Percentiles rank a stretch among this genome's conserved stretches.
phyloP scores from a whole-genome alignment of 1,140 invertebrate genomes.

The Bemisia tabaci region DNA sequence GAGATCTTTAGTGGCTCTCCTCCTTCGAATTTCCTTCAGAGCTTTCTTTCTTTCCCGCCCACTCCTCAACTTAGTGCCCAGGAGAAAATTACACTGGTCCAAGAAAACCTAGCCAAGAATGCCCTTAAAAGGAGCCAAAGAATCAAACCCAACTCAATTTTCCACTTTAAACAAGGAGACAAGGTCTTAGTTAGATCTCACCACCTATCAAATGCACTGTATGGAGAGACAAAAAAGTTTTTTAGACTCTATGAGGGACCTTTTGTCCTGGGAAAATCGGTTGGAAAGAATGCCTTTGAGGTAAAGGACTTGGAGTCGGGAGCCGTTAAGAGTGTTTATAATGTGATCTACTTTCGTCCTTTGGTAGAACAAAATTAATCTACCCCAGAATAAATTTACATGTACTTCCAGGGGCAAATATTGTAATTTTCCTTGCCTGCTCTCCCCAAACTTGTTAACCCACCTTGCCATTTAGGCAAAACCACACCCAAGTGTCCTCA shows the following conservation, averaged over 20 bases:
- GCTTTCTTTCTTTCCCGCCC: background rate
- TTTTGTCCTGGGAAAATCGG: background rate
- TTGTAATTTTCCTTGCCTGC: background rate
- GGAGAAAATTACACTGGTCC: background rate
- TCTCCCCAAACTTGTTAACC: background rate
- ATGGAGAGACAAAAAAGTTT: background rate
- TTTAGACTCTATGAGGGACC: background rate
- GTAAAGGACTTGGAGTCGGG: background rate
- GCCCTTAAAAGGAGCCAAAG: background rate
- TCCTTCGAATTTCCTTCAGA: background rate
- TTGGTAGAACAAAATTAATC: background rate
- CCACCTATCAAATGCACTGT: background rate
- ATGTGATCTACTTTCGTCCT: background rate
- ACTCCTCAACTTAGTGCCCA: background rate
- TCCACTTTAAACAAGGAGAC: background rate
- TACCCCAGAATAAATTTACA: background rate
- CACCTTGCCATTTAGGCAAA: no score
- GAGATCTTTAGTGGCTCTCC: background rate
- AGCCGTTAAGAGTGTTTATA: background rate
- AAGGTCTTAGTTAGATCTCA: background rate
- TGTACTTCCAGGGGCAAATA: background rate
- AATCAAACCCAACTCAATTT: background rate
- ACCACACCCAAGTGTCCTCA: no score
- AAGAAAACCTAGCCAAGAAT: background rate
- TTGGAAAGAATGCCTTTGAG: background rate